Evolutionary conservation across 2,888 invertebrate genomes (phyloP), one percentile per base, ranked within the genome.

Genomic region (Catocala fraxini): DNA sequence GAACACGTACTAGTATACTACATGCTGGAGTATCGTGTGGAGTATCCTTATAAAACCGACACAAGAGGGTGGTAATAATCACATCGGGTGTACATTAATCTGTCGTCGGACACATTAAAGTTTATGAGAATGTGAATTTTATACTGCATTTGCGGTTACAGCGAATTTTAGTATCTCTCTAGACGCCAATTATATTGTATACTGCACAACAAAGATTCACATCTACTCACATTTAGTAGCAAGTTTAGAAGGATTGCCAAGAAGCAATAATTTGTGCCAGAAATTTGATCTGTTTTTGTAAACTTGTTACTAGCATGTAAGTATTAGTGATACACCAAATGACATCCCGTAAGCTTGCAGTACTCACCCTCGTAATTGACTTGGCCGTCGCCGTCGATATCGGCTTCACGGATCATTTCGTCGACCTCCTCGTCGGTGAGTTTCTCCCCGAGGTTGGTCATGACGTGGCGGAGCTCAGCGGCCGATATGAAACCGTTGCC

Each of bases 391-490:
- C 99, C 99, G 94, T 99, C 99, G 94, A 99, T 99, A 95, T 99
- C 99, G 84, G 99, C 99, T 95, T 99, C 99, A 93, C 98, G 96
- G 95, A 99, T 99, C 99, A 99, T 99, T 95, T 99, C 99, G 93
- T 99, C 99, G 83, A 99, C 99, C 94, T 99, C 99, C 94, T 99
- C 99, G 95, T 99, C 99, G 89, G 99, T 99, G 90, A 99, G 96
- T 95, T 99, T 99, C 95, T 99, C 99, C 71, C 99, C 99, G 85
- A 99, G 97, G 96, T 99, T 99, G 95, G 99, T 99, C 99, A 99
- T 99, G 77, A 99, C 99, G 95, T 99, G 99, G 95, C 99, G 98
- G 90, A 99, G 96, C 95, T 99, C 99, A 77, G 99, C 99, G 83
- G 99, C 99, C 77, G 98, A 98, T 95, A 99, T 99, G 96, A 99